phyloP scores from a whole-genome alignment of 2,797 vertebrate genomes.

The Glyptemys insculpta region DNA sequence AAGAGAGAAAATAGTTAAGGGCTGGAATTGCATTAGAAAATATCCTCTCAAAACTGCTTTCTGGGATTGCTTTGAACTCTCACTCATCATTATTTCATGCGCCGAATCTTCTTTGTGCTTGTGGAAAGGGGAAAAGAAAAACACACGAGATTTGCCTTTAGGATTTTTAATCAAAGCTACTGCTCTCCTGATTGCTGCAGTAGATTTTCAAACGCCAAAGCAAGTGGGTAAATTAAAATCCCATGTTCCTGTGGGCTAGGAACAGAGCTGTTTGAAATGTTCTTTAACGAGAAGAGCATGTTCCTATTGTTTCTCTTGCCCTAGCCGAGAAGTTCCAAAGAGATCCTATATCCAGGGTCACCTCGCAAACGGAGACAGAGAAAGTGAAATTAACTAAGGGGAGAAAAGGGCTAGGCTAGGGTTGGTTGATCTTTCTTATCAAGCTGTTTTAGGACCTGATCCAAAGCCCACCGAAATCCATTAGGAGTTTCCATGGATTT shows the following conservation, averaged over 20 bases:
- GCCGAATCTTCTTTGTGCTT: conserved; percentile 46
- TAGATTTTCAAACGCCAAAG: conserved; percentile 52
- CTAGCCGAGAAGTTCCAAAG: neutral
- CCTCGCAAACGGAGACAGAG: neutral
- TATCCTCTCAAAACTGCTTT: conserved; percentile 2
- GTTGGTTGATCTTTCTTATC: neutral
- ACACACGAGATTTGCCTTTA: conserved; percentile 34
- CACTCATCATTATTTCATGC: conserved; percentile 61
- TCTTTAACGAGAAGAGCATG: neutral
- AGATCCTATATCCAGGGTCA: neutral
- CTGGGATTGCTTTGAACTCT: conserved; percentile 63
- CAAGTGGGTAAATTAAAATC: conserved; percentile 43
- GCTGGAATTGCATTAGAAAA: conserved; percentile 18
- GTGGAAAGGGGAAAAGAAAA: conserved; percentile 29
- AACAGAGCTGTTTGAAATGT: neutral
- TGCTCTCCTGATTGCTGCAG: conserved; percentile 19
- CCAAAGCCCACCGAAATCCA: neutral
- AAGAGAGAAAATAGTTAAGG: neutral
- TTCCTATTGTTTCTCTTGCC: conserved; percentile 3
- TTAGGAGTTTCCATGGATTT: neutral
- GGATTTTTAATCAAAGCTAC: conserved; percentile 64
- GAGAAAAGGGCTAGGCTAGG: neutral
- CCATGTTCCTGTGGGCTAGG: neutral
- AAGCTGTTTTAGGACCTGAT: neutral
- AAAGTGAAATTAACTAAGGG: neutral